Percentiles rank a stretch among this genome's conserved stretches.
Conservation (phyloP, 1,140 invertebrate species). For the Drosophila kanapiae region DNA sequence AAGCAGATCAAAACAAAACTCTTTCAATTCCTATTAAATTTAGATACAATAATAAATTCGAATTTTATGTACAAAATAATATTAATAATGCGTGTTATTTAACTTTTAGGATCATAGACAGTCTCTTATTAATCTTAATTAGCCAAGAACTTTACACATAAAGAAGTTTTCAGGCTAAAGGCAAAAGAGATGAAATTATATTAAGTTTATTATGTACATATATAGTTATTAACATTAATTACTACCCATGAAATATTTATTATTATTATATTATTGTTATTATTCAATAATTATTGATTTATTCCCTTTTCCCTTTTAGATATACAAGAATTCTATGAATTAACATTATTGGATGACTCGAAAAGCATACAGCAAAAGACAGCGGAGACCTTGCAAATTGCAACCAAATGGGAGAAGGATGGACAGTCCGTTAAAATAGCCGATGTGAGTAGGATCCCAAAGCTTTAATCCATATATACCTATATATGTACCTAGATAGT, state of each 20-base stretch:
- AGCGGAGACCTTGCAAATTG: constrained; percentile 97
- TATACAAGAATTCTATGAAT: constrained; percentile 99
- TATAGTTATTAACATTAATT: not conserved
- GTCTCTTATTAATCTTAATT: too few species aligned
- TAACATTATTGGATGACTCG: constrained; percentile 97
- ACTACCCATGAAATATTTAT: too few species aligned
- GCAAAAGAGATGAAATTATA: too few species aligned
- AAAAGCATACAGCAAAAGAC: constrained; percentile 98
- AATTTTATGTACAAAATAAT: too few species aligned
- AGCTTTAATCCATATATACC: not conserved
- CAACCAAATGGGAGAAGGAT: constrained; percentile 95
- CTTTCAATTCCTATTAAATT: too few species aligned
- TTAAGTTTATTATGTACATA: not conserved
- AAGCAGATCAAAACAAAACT: too few species aligned
- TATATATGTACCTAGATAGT: not conserved
- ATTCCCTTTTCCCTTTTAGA: constrained; percentile 89
- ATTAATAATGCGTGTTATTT: not conserved
- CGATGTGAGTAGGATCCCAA: constrained; percentile 66
- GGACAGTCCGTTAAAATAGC: constrained; percentile 82
- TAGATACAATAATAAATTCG: too few species aligned
- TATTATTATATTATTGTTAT: too few species aligned
- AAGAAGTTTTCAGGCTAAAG: not conserved
- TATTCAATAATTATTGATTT: not conserved
- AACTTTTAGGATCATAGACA: too few species aligned
- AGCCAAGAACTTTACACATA: too few species aligned